Evolutionary conservation across 2,113 vertebrate genomes (phyloP).

Genomic region (Fukomys damarensis): DNA sequence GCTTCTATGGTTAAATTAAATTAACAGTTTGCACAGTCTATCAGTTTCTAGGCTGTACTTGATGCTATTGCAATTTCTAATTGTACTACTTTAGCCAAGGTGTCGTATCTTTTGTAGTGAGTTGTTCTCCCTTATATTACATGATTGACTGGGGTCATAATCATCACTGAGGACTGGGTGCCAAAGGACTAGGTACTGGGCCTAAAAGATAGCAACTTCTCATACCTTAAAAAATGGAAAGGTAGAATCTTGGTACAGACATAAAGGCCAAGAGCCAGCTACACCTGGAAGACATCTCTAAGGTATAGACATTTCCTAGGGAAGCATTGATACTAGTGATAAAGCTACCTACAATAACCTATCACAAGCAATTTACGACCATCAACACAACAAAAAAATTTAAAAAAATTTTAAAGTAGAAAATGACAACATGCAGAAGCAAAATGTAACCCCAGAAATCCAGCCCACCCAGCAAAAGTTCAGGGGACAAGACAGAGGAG

Average conservation of each 20-base stretch:
- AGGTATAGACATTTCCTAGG: not conserved
- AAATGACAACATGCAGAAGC: not conserved
- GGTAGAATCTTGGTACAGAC: not conserved
- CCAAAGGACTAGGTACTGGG: not conserved
- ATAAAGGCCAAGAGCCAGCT: not conserved
- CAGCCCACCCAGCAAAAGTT: not conserved
- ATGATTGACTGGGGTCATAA: not conserved
- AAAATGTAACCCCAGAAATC: not conserved
- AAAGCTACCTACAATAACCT: not conserved
- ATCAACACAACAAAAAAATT: not conserved
- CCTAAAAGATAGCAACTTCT: not conserved
- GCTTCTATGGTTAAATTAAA: not conserved
- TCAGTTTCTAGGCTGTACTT: not conserved
- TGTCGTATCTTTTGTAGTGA: not conserved
- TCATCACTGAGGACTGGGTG: not conserved
- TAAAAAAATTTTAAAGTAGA: not conserved
- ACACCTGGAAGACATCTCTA: not conserved
- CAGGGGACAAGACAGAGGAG: not conserved
- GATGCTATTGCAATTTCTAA: not conserved
- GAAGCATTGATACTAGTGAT: not conserved
- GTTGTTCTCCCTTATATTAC: not conserved
- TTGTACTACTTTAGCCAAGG: not conserved
- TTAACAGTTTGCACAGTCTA: not conserved
- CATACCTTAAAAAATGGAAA: not conserved
- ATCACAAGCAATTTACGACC: not conserved